Evolutionary conservation across 1,140 invertebrate genomes (phyloP).

Genomic region (Leptopilina clavipes): DNA sequence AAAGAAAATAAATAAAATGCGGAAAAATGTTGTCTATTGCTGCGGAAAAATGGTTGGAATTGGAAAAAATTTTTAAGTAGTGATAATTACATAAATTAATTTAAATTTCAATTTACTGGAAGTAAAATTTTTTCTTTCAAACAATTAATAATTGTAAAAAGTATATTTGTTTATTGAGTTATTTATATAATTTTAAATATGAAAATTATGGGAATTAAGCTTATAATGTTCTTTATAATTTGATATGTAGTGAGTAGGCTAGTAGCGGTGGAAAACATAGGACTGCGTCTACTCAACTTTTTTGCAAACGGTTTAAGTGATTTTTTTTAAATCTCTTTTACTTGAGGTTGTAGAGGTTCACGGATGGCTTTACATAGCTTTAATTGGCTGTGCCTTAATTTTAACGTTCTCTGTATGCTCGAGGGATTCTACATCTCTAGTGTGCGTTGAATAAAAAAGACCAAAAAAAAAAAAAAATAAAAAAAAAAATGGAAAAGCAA

Average conservation of each 20-base stretch:
- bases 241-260: background rate
- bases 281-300: background rate
- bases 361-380: background rate
- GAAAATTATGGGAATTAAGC: background rate
- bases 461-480: background rate
- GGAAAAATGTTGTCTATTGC: too few relatives aligned
- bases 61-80: too few relatives aligned
- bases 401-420: background rate
- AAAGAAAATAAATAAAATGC: too few relatives aligned
- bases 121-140: too few relatives aligned
- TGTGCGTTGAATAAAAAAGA: background rate
- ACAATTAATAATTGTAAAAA: too few relatives aligned
- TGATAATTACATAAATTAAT: too few relatives aligned
- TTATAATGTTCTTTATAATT: background rate
- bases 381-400: slow-evolving; percentile 15
- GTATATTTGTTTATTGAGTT: too few relatives aligned
- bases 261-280: background rate
- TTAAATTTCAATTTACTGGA: too few relatives aligned
- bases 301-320: background rate
- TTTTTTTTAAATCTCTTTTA: background rate
- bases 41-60: too few relatives aligned
- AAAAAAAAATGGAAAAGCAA: background rate
- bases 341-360: background rate
- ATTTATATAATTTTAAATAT: too few relatives aligned
- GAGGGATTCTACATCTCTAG: slow-evolving; percentile 2